phyloP scores from a whole-genome alignment of 2,888 invertebrate genomes.

The Orchesellides sinensis region DNA sequence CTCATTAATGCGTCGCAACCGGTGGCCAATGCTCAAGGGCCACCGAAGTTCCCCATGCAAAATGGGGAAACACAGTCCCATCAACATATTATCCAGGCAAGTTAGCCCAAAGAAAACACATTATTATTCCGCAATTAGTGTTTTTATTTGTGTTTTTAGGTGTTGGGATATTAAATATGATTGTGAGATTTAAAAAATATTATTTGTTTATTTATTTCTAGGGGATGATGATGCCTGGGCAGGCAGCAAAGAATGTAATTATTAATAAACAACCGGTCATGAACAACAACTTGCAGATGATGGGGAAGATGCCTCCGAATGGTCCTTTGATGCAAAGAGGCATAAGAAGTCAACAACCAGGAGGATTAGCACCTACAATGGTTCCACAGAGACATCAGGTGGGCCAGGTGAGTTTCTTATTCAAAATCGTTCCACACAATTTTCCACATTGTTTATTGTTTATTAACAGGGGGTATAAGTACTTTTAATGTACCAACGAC shows the following conservation, averaged over 20 bases:
- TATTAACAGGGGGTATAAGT: too few species aligned
- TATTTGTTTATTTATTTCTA: constrained; percentile 29
- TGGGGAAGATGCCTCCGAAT: constrained; percentile 72
- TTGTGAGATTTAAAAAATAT: neutral
- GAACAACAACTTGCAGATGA: constrained; percentile 73
- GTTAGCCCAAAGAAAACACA: too few species aligned
- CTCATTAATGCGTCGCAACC: constrained; percentile 53
- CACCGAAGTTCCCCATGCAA: constrained; percentile 72
- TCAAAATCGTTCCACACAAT: neutral
- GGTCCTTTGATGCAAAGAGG: constrained; percentile 71
- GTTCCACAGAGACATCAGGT: constrained; percentile 72
- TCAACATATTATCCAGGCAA: constrained; percentile 79
- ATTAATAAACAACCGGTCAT: constrained; percentile 72
- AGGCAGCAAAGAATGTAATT: constrained; percentile 66
- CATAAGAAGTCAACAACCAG: constrained; percentile 69
- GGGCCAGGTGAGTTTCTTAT: constrained; percentile 54
- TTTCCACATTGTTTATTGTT: neutral
- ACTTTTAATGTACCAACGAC: too few species aligned
- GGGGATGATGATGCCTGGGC: constrained; percentile 72
- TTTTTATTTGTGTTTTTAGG: neutral
- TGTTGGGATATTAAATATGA: neutral
- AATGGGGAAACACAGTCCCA: constrained; percentile 73
- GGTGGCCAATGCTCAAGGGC: constrained; percentile 73
- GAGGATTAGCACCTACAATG: constrained; percentile 69
- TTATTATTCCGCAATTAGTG: too few species aligned